Percentiles rank a stretch among this genome's conserved stretches.
phyloP scores from a whole-genome alignment of 2,888 invertebrate species.

The Aelia acuminata region DNA sequence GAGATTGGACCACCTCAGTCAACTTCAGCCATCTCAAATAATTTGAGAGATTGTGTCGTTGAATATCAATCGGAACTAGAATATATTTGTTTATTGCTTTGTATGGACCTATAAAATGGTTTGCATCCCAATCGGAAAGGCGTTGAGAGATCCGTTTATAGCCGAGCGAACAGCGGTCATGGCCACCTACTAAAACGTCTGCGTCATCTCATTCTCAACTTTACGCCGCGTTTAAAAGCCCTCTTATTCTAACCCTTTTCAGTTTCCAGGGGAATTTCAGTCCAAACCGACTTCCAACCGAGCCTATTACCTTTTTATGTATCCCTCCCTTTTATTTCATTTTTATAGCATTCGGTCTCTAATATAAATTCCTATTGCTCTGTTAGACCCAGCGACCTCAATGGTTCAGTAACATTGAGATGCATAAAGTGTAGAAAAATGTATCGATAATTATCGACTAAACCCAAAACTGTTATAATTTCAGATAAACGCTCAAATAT shows the following conservation, averaged over 20 bases:
- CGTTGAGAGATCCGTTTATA: background rate
- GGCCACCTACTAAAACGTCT: background rate
- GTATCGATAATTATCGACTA: too few relatives aligned
- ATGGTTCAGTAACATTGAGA: background rate
- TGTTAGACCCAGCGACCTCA: background rate
- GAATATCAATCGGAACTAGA: background rate
- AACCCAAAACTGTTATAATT: too few relatives aligned
- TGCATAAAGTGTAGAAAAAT: too few relatives aligned
- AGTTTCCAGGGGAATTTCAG: background rate
- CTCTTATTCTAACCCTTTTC: background rate
- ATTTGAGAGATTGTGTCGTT: too few relatives aligned
- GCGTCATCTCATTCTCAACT: constrained; percentile 30
- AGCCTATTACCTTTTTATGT: constrained; percentile 3
- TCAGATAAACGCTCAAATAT: too few relatives aligned
- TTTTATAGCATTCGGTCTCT: background rate
- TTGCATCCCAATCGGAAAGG: background rate
- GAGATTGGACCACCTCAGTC: too few relatives aligned
- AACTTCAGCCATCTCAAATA: too few relatives aligned
- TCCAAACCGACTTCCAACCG: background rate
- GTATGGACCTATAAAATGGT: background rate
- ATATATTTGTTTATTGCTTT: background rate
- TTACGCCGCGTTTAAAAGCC: background rate
- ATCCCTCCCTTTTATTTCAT: background rate
- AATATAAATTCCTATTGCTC: background rate
- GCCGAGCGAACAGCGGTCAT: background rate